A percentile compares a stretch with the other conserved stretches of the same genome.
Conservation (phyloP, 1,140 invertebrate species). For the Venustaconcha ellipsiformis region DNA sequence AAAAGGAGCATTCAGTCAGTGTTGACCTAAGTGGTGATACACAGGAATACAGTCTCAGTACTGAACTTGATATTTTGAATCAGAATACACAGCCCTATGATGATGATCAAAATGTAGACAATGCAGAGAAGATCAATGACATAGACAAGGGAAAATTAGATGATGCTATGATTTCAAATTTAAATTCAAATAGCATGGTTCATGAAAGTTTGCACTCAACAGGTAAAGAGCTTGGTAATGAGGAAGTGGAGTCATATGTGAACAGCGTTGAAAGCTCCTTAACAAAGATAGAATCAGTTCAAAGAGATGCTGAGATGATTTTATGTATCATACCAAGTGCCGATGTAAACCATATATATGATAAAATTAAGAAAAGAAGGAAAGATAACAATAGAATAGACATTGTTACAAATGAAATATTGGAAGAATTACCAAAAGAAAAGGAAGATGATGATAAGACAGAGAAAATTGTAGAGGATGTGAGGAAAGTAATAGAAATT, state of each 20-base stretch:
- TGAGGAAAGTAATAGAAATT: constrained; percentile 37
- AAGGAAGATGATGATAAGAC: constrained; percentile 8
- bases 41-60: too few relatives aligned
- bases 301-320: constrained; percentile 51
- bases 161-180: background rate
- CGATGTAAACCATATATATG: constrained; percentile 41
- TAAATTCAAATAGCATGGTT: background rate
- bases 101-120: background rate
- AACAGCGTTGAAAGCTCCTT: constrained; percentile 4
- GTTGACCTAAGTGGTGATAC: too few relatives aligned
- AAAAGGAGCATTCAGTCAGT: too few relatives aligned
- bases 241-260: too few relatives aligned
- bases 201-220: background rate
- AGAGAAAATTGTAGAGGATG: constrained; percentile 39
- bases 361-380: constrained; percentile 43
- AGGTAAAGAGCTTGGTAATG: background rate
- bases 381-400: constrained; percentile 50
- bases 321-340: constrained; percentile 38
- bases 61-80: too few relatives aligned
- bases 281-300: constrained; percentile 43
- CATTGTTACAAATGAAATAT: constrained; percentile 46
- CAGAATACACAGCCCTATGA: background rate
- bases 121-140: constrained; percentile 1
- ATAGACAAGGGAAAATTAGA: background rate
- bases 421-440: constrained; percentile 29